A percentile compares a stretch with the other conserved stretches of the same genome.
phyloP scores from a whole-genome alignment of 2,113 vertebrate genomes.

The Haemorhous mexicanus region DNA sequence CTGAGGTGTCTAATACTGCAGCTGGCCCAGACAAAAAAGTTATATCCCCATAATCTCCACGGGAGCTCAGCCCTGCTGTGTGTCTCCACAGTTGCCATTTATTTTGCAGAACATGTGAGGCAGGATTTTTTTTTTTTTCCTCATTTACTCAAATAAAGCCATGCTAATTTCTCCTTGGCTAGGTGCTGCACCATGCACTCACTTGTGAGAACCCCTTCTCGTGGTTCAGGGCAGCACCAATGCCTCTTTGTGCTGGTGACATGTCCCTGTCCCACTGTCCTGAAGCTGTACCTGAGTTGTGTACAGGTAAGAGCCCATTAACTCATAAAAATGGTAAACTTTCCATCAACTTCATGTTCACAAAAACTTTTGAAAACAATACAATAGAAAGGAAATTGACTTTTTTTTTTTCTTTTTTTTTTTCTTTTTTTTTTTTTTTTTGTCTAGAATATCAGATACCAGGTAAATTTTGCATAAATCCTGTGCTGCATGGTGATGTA shows the following conservation, averaged over 20 bases:
- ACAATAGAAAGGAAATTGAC: neutral
- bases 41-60: neutral
- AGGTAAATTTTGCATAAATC: neutral
- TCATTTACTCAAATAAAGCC: neutral
- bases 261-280: rapidly evolving
- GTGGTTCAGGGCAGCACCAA: neutral
- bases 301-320: neutral
- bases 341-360: neutral
- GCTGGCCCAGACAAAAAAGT: neutral
- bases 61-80: neutral
- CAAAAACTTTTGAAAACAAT: neutral
- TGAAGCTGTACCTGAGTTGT: neutral
- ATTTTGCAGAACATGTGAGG: neutral
- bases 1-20: neutral
- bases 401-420: neutral
- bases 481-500: neutral
- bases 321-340: neutral
- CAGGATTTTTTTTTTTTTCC: neutral
- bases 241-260: neutral
- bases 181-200: neutral
- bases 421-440: neutral
- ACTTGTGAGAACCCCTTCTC: neutral
- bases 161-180: neutral
- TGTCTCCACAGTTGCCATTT: neutral
- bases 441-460: neutral